These are phyloP conservation scores for Drosophila novamexicana DNA, from an alignment of 1,140 invertebrate species.

Conservation along the genomic window DNA sequence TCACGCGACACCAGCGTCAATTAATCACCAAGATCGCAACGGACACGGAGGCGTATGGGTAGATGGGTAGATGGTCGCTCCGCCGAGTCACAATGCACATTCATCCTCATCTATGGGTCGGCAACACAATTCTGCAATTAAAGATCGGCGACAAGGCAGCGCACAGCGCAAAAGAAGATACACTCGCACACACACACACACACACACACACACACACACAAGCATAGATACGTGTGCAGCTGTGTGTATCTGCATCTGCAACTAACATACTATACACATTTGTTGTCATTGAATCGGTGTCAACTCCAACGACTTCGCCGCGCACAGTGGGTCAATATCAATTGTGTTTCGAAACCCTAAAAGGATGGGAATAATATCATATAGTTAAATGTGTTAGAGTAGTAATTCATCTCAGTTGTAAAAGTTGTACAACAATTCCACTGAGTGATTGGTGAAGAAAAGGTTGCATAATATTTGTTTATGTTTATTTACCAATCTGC, in stretches of 20 bases:
- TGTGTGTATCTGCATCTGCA: constrained; percentile 45
- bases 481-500: too few species aligned
- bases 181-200: neutral
- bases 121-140: constrained; percentile 75
- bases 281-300: constrained; percentile 67
- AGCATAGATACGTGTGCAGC: constrained; percentile 7
- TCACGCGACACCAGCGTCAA: constrained; percentile 70
- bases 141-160: constrained; percentile 56
- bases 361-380: too few species aligned
- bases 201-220: neutral
- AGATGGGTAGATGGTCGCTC: neutral
- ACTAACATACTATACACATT: constrained; percentile 27
- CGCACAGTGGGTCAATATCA: constrained; percentile 22
- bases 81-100: constrained; percentile 11
- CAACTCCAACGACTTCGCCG: constrained; percentile 42
- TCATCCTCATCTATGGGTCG: constrained; percentile 41
- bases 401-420: too few species aligned
- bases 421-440: too few species aligned
- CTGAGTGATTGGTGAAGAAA: too few species aligned
- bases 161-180: constrained; percentile 49
- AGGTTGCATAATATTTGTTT: too few species aligned
- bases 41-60: neutral
- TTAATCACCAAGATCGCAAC: constrained; percentile 67
- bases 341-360: neutral
- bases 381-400: too few species aligned